Evolutionary conservation across 2,888 invertebrate species (phyloP).

Genomic region (Patella depressa): DNA sequence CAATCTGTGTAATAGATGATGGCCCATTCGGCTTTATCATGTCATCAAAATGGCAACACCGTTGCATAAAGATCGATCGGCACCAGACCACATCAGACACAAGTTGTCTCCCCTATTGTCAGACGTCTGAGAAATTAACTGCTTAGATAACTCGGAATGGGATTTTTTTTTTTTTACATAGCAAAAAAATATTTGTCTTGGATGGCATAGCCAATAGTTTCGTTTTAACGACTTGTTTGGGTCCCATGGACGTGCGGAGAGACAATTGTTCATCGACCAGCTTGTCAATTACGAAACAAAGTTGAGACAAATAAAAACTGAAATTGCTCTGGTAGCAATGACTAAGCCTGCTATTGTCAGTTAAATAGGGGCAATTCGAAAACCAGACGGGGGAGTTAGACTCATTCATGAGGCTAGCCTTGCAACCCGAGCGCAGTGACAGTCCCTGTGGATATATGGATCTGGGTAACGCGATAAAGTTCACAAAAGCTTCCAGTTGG

Average conservation of each 20-base stretch:
- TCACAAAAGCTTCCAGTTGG: neutral
- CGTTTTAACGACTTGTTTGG: neutral
- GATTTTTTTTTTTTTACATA: neutral
- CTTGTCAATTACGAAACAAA: too few relatives aligned
- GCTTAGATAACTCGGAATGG: neutral
- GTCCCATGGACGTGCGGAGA: neutral
- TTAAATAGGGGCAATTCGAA: neutral
- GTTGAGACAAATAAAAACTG: neutral
- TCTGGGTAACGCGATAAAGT: neutral
- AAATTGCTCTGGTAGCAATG: neutral
- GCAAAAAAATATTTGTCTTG: neutral
- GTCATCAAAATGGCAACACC: neutral
- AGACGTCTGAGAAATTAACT: neutral
- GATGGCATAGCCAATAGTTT: neutral
- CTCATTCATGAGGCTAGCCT: neutral
- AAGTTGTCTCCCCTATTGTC: neutral
- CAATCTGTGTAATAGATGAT: neutral
- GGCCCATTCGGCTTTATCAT: neutral
- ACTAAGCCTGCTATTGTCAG: neutral
- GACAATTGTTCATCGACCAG: too few relatives aligned
- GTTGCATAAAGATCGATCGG: neutral
- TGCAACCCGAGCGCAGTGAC: neutral
- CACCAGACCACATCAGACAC: neutral
- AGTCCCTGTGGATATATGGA: neutral
- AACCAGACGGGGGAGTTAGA: neutral